phyloP scores from a whole-genome alignment of 2,888 invertebrate genomes.

The Lapara coniferarum region DNA sequence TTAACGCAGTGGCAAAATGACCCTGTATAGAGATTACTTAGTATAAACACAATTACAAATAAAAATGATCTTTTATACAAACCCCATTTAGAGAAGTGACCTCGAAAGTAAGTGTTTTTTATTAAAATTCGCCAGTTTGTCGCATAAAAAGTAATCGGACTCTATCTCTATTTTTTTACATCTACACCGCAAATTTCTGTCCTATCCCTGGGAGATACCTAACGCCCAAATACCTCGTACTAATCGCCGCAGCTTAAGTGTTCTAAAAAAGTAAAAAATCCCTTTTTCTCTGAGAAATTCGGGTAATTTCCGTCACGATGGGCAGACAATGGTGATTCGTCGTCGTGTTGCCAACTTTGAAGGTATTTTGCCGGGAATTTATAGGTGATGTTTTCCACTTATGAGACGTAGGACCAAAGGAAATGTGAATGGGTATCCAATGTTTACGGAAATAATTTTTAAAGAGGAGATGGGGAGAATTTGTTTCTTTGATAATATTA shows the following conservation, averaged over 20 bases:
- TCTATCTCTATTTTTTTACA: neutral
- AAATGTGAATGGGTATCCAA: too few relatives aligned
- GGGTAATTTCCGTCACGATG: slow-evolving; percentile 28
- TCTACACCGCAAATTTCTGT: neutral
- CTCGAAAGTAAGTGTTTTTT: neutral
- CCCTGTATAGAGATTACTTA: too few relatives aligned
- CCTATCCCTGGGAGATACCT: neutral
- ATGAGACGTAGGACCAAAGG: too few relatives aligned
- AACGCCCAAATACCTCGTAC: slow-evolving; percentile 22
- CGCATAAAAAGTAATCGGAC: neutral
- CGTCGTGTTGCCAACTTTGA: neutral
- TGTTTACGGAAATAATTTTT: too few relatives aligned
- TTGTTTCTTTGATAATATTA: too few relatives aligned
- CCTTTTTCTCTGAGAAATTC: slow-evolving; percentile 22
- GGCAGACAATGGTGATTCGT: slow-evolving; percentile 22
- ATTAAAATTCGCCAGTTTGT: neutral
- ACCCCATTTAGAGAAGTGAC: too few relatives aligned
- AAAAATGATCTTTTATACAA: too few relatives aligned
- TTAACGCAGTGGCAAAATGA: too few relatives aligned
- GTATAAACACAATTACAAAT: too few relatives aligned
- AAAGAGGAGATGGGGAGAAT: too few relatives aligned
- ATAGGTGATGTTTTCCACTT: neutral
- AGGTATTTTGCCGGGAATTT: neutral
- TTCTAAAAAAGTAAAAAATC: slow-evolving; percentile 28
- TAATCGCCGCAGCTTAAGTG: slow-evolving; percentile 25